A percentile compares a stretch with the other conserved stretches of the same genome.
phyloP scores from a whole-genome alignment of 2,888 invertebrate genomes.

The Xiphydria camelus region DNA sequence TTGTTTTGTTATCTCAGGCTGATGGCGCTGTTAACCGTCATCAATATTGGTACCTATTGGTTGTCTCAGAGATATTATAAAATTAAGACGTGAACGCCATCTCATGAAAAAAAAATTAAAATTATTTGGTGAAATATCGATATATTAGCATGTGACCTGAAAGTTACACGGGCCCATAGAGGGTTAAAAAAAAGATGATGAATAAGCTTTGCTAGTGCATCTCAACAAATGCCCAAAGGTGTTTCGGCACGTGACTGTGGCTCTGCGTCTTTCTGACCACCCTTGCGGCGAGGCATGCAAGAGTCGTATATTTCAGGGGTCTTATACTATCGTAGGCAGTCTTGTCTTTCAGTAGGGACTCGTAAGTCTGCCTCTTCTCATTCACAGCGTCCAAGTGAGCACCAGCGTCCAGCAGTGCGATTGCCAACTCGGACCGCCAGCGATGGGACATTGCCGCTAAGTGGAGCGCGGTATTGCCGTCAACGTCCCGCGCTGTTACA shows the following conservation, averaged over 20 bases:
- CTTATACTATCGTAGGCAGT: constrained; percentile 70
- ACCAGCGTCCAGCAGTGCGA: constrained; percentile 75
- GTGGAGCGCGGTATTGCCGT: constrained; percentile 87
- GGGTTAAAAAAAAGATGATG: not conserved
- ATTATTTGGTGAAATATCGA: too few species aligned
- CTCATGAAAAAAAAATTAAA: too few species aligned
- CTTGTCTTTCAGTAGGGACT: constrained; percentile 67
- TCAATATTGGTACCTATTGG: too few species aligned
- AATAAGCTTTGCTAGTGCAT: constrained; percentile 41
- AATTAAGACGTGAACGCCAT: too few species aligned
- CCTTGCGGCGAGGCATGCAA: constrained; percentile 85
- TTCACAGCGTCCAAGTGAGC: constrained; percentile 86
- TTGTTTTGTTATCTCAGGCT: too few species aligned
- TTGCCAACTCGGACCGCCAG: constrained; percentile 65
- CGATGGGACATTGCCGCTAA: constrained; percentile 76
- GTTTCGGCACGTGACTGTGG: constrained; percentile 37
- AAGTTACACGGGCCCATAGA: not conserved
- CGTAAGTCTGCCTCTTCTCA: constrained; percentile 75
- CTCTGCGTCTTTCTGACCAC: constrained; percentile 63
- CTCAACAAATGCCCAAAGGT: constrained; percentile 42
- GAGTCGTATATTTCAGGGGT: constrained; percentile 75
- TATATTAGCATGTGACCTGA: too few species aligned
- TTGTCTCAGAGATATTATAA: too few species aligned
- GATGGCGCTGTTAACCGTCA: too few species aligned
- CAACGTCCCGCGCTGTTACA: constrained; percentile 77